Base-by-base conservation (phyloP, 92 coral and sea anemone species). In the Paragorgia papillata region DNA sequence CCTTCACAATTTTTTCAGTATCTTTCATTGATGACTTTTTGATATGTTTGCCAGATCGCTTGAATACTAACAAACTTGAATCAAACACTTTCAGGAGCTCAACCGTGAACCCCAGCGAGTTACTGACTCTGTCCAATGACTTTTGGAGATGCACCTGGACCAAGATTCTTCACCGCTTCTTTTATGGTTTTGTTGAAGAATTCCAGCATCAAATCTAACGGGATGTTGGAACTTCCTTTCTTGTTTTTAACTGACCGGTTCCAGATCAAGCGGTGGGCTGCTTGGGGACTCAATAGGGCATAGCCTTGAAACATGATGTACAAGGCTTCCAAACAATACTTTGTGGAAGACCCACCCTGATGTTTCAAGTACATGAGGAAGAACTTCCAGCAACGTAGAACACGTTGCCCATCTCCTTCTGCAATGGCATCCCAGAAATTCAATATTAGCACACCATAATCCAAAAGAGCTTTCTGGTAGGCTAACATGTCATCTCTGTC, bases 311-410 rank as follows among this genome's bases (percentile, higher is more conserved):
- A 90, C 87, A 90, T 87, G 73, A 84, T 62, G 51, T 89, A 89
- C 50, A 89, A 79, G 10, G 84, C 86, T 66, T 86, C 94, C n/a
- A 89, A 39, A 6, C 87, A 76, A 60, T 90, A 90, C 87, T 87
- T 87, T 2, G 69, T 64, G 21, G 87, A 40, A 34, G 89, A 77
- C 19, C 82, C 74, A 3, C 87, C 89, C 15, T 84, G 84, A 31
- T 84, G 87, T 57, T 83, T 80, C 13, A 85, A 77, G 70, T 89
- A 89, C 83, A 89, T 66, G 20, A 89, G 63, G 44, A 89, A 89
- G 22, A 44, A 85, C 49, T 85, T 85, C 89, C 89, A 89, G 74
- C 89, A 86, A 18, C 93, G 80, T 24, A 83, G 18, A 31, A 86
- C 78, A n/a, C 88, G 61, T 12, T 69, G 84, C 17, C 86, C 85